Conservation (phyloP, 2,888 invertebrate genomes). For the Eilema sororculum region DNA sequence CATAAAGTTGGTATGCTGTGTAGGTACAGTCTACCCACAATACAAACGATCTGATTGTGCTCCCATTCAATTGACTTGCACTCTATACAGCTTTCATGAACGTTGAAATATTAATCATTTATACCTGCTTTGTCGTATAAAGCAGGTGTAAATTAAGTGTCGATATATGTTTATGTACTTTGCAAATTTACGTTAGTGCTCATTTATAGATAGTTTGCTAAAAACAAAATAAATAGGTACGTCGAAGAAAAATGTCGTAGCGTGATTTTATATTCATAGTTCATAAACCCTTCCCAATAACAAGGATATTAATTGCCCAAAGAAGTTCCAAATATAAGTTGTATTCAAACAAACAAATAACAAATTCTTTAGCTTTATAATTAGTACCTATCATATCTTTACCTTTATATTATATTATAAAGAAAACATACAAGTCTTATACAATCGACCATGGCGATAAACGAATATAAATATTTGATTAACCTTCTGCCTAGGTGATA, state of each 20-base stretch:
- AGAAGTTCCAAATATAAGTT: not conserved
- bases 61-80: slow-evolving; percentile 53
- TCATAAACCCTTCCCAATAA: not conserved
- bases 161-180: not conserved
- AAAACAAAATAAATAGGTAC: too few species aligned
- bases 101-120: slow-evolving; percentile 48
- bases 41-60: slow-evolving; percentile 58
- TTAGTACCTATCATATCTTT: too few species aligned
- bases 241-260: too few species aligned
- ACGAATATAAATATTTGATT: not conserved
- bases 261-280: too few species aligned
- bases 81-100: slow-evolving; percentile 46
- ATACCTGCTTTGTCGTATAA: slow-evolving; percentile 18
- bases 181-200: not conserved
- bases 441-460: not conserved
- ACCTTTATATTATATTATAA: too few species aligned
- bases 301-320: not conserved
- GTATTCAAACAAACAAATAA: not conserved
- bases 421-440: too few species aligned
- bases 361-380: not conserved
- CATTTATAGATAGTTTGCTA: too few species aligned
- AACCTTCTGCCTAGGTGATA: slow-evolving; percentile 1
- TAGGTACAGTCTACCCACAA: slow-evolving; percentile 49
- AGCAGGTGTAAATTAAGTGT: not conserved
- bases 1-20: slow-evolving; percentile 58